These are phyloP conservation scores for Hemiprocne comata DNA, from an alignment of 2,113 vertebrate genomes.

Conservation along the genomic window DNA sequence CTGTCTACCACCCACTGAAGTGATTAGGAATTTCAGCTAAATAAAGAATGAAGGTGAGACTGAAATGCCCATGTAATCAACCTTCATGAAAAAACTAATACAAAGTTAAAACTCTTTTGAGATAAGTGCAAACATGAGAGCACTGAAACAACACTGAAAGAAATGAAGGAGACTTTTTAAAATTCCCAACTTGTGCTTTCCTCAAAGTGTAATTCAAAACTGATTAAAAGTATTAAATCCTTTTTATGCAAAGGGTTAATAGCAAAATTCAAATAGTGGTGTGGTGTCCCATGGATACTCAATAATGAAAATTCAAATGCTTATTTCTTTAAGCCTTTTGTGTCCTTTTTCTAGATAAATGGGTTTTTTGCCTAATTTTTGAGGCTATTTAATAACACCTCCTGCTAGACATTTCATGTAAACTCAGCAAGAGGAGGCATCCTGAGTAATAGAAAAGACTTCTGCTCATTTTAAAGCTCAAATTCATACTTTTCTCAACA, in stretches of 20 bases:
- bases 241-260: constrained; percentile 76
- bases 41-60: constrained; percentile 61
- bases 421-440: constrained; percentile 88
- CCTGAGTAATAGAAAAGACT: constrained; percentile 81
- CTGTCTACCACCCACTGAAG: constrained; percentile 62
- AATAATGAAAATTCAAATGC: constrained; percentile 79
- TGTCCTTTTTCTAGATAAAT: constrained; percentile 78
- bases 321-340: constrained; percentile 78
- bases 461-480: constrained; percentile 81
- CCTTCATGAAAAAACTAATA: constrained; percentile 58
- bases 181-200: constrained; percentile 44
- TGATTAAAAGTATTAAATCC: constrained; percentile 71
- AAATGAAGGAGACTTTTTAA: constrained; percentile 46
- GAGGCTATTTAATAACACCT: constrained; percentile 81
- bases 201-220: constrained; percentile 73
- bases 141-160: constrained; percentile 27
- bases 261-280: constrained; percentile 67
- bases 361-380: constrained; percentile 77
- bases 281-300: constrained; percentile 76
- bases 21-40: constrained; percentile 64
- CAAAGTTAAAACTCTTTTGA: constrained; percentile 63
- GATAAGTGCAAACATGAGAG: constrained; percentile 52
- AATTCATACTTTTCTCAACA: constrained; percentile 83
- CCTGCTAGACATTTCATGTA: constrained; percentile 83
- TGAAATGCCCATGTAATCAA: constrained; percentile 64